Percentiles rank a stretch among this genome's conserved stretches.
phyloP scores from a whole-genome alignment of 2,797 vertebrate species.

The Sebastes nivosus region DNA sequence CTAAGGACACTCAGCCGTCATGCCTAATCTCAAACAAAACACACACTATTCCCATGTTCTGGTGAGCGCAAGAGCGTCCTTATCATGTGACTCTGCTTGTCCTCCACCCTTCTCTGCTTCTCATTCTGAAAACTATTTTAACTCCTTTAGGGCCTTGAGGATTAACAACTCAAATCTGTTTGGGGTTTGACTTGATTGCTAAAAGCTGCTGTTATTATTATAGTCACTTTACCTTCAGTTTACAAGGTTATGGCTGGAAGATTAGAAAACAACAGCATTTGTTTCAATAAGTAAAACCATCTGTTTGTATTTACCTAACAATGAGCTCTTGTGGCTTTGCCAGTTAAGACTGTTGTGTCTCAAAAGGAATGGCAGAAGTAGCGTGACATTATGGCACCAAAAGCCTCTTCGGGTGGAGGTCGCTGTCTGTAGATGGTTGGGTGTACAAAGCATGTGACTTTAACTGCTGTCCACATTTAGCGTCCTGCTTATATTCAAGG shows the following conservation, averaged over 20 bases:
- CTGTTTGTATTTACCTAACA: background rate
- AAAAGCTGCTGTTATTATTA: background rate
- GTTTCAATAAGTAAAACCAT: background rate
- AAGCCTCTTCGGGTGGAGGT: background rate
- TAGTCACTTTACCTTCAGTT: background rate
- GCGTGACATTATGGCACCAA: background rate
- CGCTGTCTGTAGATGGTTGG: too few relatives aligned
- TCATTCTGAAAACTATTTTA: constrained; percentile 1
- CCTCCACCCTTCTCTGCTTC: background rate
- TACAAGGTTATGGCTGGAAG: background rate
- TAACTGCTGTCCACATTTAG: background rate
- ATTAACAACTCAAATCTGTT: constrained; percentile 14
- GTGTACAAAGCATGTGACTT: background rate
- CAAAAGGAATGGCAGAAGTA: background rate
- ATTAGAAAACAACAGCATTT: background rate
- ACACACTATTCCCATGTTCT: constrained; percentile 26
- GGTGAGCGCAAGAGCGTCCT: constrained; percentile 5
- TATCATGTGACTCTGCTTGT: constrained; percentile 1
- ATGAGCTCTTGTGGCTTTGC: background rate
- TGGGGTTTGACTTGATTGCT: background rate
- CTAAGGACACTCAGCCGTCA: constrained; percentile 42
- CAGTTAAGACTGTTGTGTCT: background rate
- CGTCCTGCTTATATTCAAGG: background rate
- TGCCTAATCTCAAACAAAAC: constrained; percentile 62
- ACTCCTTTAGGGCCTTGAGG: background rate